A percentile compares a stretch with the other conserved stretches of the same genome.
These are phyloP conservation scores for Gallinago undulata DNA, from an alignment of 2,113 vertebrate species.

Conservation along the genomic window DNA sequence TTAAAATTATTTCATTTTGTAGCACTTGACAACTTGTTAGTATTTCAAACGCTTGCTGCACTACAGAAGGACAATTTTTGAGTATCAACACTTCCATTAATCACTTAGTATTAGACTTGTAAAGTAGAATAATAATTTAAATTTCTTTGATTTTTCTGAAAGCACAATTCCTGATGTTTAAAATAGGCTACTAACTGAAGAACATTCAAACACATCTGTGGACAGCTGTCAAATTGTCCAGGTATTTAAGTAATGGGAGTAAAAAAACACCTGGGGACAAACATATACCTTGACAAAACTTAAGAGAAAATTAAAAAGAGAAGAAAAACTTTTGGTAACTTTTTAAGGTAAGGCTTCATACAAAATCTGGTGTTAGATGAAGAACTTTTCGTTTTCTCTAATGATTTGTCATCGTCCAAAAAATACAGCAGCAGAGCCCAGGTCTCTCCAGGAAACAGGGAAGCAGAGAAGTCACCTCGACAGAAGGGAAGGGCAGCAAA, in stretches of 20 bases:
- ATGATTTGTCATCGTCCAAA: not conserved
- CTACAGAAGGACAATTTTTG: not conserved
- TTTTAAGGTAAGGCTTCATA: not conserved
- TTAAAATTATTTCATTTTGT: not conserved
- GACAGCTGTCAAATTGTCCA: not conserved
- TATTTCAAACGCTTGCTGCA: not conserved
- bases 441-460: not conserved
- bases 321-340: not conserved
- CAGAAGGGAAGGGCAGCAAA: not conserved
- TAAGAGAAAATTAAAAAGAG: rapidly evolving
- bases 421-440: not conserved
- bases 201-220: not conserved
- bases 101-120: not conserved
- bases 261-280: not conserved
- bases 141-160: not conserved
- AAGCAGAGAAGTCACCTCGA: not conserved
- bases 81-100: not conserved
- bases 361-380: not conserved
- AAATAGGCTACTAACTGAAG: not conserved
- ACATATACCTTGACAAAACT: not conserved
- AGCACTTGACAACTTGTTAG: not conserved
- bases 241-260: not conserved
- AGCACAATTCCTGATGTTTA: not conserved
- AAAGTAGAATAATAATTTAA: not conserved
- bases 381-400: not conserved